A percentile compares a stretch with the other conserved stretches of the same genome.
Evolutionary conservation across 2,797 vertebrate species (phyloP).

Genomic region (Diplodus sargus): DNA sequence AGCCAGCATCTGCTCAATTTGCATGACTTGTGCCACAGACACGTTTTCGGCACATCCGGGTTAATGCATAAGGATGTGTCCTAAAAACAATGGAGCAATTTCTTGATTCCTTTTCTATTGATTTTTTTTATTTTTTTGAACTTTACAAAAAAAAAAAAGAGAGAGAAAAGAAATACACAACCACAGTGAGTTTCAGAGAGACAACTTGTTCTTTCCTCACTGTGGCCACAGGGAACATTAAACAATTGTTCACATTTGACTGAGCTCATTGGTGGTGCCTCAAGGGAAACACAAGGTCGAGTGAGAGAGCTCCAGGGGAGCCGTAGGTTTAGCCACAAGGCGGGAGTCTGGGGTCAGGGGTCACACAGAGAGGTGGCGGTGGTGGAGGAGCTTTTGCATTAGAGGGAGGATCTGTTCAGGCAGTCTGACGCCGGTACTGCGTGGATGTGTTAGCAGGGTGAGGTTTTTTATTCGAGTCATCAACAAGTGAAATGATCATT

Average conservation of each 20-base stretch:
- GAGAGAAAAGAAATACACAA: not conserved
- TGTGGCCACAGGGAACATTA: slow-evolving; percentile 55
- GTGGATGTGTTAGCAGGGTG: not conserved
- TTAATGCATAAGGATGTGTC: slow-evolving; percentile 46
- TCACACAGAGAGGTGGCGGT: slow-evolving; percentile 35
- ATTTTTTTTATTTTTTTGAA: not conserved
- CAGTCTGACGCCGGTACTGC: not conserved
- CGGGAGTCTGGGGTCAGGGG: slow-evolving; percentile 53
- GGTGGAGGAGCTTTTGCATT: slow-evolving; percentile 11
- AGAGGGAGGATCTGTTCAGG: not conserved
- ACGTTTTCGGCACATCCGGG: slow-evolving; percentile 20
- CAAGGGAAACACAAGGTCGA: slow-evolving; percentile 65
- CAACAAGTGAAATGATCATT: not conserved
- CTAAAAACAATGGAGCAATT: slow-evolving; percentile 36
- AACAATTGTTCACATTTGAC: slow-evolving; percentile 71
- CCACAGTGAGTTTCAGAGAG: slow-evolving; percentile 28
- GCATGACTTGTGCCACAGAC: slow-evolving; percentile 29
- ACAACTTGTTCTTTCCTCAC: slow-evolving; percentile 34
- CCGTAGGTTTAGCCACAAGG: slow-evolving; percentile 52
- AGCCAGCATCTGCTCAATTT: slow-evolving; percentile 39
- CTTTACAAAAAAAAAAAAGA: no score
- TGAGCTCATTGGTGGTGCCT: slow-evolving; percentile 63
- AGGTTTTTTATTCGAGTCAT: slow-evolving; percentile 11
- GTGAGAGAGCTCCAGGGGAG: slow-evolving; percentile 46
- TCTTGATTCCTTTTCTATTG: not conserved